Base-by-base conservation (phyloP, 1,140 invertebrate species). In the Hycleus cichorii region DNA sequence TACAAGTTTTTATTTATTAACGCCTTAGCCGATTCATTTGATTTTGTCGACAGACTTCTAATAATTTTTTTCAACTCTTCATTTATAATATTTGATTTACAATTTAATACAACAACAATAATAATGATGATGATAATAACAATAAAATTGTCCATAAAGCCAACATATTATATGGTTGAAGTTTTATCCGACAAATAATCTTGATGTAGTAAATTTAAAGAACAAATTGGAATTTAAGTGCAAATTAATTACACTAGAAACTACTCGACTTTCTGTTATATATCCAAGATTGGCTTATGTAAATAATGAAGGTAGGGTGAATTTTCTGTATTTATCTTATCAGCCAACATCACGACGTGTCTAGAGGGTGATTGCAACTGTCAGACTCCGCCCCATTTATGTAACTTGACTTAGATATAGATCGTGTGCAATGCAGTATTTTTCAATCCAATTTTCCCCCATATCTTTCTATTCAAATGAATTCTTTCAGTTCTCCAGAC, bases 211-310 rank as follows among this genome's bases (percentile, higher is more conserved):
- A 27, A 25, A 51, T 60, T 57, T 57, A 47, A 57, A 48, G 47
- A 60, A 60, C 59, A 60, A 60, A 60, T 60, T 60, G 59, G 59
- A 60, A 60, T 60, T 60, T 60, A 60, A 60, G 54, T 51, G 59
- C 43, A 47, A 60, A 60, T 60, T 60, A 60, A 60, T 60, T 60
- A 60, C 59, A 53, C 51, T 45, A 32, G 18, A 18, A 18, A 18
- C 18, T 18, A 18, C 18, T 18, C 32, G 32, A 32, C 7, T 32
- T 7, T 32, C 32, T 7, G 4, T 5, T 32, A 32, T 32, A 5
- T 32, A 18, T 18, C 18, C 18, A 32, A 32, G 32, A 32, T 32
- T 32, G 32, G 11, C 9, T 27, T 60, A 60, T 60, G 59, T 57
- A 60, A 60, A 60, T 60, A 51, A 46, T 7, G 4, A 32, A 7